These are phyloP conservation scores for Oncorhynchus masou DNA, from an alignment of 2,113 vertebrate genomes.

Conservation along the genomic window DNA sequence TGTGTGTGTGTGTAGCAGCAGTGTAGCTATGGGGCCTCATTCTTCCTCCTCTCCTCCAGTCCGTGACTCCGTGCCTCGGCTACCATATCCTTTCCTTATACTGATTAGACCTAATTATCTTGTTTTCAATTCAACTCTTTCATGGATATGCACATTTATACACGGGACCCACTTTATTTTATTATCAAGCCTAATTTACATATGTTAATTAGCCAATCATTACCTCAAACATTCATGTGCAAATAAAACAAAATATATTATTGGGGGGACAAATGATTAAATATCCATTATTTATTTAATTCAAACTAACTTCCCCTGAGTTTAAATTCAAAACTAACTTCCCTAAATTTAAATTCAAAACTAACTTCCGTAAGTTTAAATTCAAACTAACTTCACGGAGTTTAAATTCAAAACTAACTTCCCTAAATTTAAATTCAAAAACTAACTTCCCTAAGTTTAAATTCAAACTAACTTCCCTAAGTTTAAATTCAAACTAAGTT, in stretches of 20 bases:
- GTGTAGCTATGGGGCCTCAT: not conserved
- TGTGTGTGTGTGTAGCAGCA: too few species aligned
- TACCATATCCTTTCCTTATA: conserved; percentile 45
- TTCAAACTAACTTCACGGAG: too few species aligned
- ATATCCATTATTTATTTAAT: conserved; percentile 37
- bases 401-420: too few species aligned
- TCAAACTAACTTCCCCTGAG: conserved; percentile 51
- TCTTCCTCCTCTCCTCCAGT: not conserved
- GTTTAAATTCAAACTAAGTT: conserved; percentile 64
- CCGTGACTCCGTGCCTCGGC: conserved; percentile 6
- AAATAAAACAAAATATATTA: conserved; percentile 72
- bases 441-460: too few species aligned
- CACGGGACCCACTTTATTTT: conserved; percentile 43
- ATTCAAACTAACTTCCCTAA: conserved; percentile 53
- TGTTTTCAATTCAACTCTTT: conserved; percentile 57
- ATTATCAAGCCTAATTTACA: conserved; percentile 72
- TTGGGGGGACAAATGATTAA: conserved; percentile 57
- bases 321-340: too few species aligned
- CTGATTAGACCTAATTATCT: conserved; percentile 64
- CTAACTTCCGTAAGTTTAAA: too few species aligned
- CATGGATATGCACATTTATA: conserved; percentile 38
- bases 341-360: too few species aligned
- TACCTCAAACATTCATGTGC: conserved; percentile 74
- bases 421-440: too few species aligned
- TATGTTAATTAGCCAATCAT: conserved; percentile 76